Evolutionary conservation across 2,797 vertebrate genomes (phyloP).

Genomic region (Gadopsis marmoratus): DNA sequence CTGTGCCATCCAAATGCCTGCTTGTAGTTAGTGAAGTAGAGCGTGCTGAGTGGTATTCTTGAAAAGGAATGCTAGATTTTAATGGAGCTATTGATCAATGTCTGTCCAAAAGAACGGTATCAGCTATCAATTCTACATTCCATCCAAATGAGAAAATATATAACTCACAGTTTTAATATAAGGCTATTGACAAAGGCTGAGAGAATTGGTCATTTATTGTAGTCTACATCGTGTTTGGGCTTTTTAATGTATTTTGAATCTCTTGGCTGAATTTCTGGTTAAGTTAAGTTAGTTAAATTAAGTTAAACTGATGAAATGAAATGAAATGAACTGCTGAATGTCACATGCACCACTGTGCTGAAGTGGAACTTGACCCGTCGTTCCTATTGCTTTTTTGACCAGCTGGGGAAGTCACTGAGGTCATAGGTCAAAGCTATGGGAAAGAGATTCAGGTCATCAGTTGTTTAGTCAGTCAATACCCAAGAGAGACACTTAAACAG

Average conservation of each 20-base stretch:
- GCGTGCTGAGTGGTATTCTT: constrained; percentile 6
- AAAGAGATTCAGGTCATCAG: constrained; percentile 69
- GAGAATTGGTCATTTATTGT: constrained; percentile 12
- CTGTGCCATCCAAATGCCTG: constrained; percentile 30
- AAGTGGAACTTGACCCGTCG: constrained; percentile 71
- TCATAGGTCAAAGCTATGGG: constrained; percentile 78
- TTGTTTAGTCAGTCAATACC: constrained; percentile 62
- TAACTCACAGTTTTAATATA: constrained; percentile 46
- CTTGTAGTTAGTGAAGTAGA: constrained; percentile 28
- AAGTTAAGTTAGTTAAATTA: constrained; percentile 1
- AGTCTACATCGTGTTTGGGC: neutral
- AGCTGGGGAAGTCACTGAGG: constrained; percentile 71
- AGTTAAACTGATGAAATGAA: constrained; percentile 13
- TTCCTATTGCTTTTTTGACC: constrained; percentile 68
- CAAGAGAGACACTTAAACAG: constrained; percentile 57
- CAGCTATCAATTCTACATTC: constrained; percentile 45
- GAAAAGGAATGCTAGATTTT: constrained; percentile 28
- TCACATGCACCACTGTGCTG: constrained; percentile 24
- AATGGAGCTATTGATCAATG: constrained; percentile 50
- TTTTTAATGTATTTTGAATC: constrained; percentile 21
- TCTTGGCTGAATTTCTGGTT: neutral
- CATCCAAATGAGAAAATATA: constrained; percentile 18
- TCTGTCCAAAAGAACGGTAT: constrained; percentile 34
- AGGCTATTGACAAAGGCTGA: constrained; percentile 24
- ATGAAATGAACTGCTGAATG: constrained; percentile 13